phyloP scores from a whole-genome alignment of 2,797 vertebrate genomes.

The Malurus leucopterus region DNA sequence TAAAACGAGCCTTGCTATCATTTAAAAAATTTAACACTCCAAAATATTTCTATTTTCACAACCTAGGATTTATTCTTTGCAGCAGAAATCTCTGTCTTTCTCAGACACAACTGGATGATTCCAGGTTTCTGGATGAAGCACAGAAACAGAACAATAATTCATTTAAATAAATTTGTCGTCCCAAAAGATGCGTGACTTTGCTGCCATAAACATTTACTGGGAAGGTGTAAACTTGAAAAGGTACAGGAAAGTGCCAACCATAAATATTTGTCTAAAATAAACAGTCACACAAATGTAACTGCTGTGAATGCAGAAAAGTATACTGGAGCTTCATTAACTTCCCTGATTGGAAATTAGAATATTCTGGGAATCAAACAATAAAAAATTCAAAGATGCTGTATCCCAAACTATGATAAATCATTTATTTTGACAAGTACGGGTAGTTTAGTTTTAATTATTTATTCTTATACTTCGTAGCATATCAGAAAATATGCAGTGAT shows the following conservation, averaged over 20 bases:
- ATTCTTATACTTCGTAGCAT: slow-evolving; percentile 48
- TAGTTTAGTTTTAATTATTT: slow-evolving; percentile 62
- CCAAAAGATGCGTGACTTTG: background rate
- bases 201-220: background rate
- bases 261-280: slow-evolving; percentile 4
- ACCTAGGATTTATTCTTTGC: background rate
- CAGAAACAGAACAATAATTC: background rate
- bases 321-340: slow-evolving; percentile 31
- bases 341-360: slow-evolving; percentile 43
- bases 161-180: background rate
- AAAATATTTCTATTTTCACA: background rate
- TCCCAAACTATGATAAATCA: slow-evolving; percentile 58
- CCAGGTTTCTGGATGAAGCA: background rate
- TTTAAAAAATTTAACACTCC: background rate
- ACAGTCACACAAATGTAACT: background rate
- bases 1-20: background rate
- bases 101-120: background rate
- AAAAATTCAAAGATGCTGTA: slow-evolving; percentile 59
- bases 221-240: slow-evolving; percentile 4
- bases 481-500: slow-evolving; percentile 56
- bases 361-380: slow-evolving; percentile 58
- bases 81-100: background rate
- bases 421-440: slow-evolving; percentile 55
- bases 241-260: background rate
- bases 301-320: background rate